Base-by-base conservation (phyloP, 1,140 invertebrate genomes). In the Pogonomyrmex barbatus region DNA sequence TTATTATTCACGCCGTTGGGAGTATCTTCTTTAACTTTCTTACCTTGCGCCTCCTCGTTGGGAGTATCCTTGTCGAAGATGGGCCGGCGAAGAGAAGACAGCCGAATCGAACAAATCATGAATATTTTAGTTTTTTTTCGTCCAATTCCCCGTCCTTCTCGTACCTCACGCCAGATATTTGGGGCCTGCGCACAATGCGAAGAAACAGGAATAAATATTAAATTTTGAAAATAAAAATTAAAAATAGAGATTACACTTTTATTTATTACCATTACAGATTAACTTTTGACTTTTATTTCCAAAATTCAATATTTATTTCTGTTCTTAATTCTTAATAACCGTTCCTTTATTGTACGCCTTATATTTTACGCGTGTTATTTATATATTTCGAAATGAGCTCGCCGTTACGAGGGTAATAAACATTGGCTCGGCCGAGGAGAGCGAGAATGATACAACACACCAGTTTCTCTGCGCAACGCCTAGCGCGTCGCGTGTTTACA, bases 1-100 rank as follows among this genome's bases (percentile, higher is more conserved):
- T 89, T 89, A 89, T 89, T 89, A 89, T 89, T 89, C 88, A 89
- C 88, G 77, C 71, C 62, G 45, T 60, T 45, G 42, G 24, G 17
- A 47, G 62, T 30, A 73, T 86, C 82, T 85, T 68, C 86, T 89
- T 89, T 82, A 63, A 82, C 39, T 82, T 82, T 82, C 54, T 36
- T 75, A 62, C 79, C 68, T 47, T 30, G 42, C 54, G 63, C 36
- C 54, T 83, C 79, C 17, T 56, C 63, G 50, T 12, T 45, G 76
- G 10, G 47, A 30, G 39, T 73, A 24, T 47, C 39, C 36, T 12
- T 39, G 50, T n/a, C 52, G 52, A 45, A 24, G 54, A 71, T 56
- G 39, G 67, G 42, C n/a, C 68, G 39, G 9, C 50, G 30, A 33
- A 4, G 17, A 4, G 42, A 39, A 60, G 33, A 56, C 6, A 1